Conservation (phyloP, 1,140 invertebrate genomes). For the Maniola jurtina region DNA sequence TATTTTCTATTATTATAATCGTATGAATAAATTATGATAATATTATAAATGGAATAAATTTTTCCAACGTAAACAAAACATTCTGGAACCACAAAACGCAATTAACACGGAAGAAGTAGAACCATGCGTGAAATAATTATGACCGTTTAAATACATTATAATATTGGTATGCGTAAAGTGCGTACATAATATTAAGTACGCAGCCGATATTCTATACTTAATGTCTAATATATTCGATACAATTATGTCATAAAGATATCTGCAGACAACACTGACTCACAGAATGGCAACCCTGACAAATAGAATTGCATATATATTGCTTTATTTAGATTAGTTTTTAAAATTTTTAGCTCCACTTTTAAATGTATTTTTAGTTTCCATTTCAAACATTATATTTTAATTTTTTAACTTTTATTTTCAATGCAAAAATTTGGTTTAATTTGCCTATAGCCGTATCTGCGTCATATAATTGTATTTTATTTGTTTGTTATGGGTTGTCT, state of each 20-base stretch:
- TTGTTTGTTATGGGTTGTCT: too few species aligned
- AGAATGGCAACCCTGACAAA: not conserved
- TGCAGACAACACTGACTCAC: not conserved
- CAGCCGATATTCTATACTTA: not conserved
- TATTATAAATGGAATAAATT: slow-evolving; percentile 5
- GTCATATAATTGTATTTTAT: too few species aligned
- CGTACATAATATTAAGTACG: not conserved
- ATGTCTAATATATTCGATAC: not conserved
- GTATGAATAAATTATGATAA: slow-evolving; percentile 13
- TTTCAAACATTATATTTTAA: too few species aligned
- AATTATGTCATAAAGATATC: not conserved
- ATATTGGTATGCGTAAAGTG: not conserved
- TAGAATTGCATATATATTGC: not conserved
- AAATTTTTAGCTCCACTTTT: too few species aligned
- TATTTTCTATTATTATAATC: not conserved
- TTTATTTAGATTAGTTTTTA: not conserved
- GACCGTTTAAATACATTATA: not conserved
- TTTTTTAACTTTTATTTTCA: too few species aligned
- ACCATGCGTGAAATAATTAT: too few species aligned
- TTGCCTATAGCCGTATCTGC: too few species aligned
- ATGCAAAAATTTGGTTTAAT: too few species aligned
- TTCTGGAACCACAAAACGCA: not conserved
- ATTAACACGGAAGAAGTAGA: not conserved
- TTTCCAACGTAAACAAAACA: not conserved
- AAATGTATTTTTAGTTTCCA: too few species aligned